A percentile compares a stretch with the other conserved stretches of the same genome.
These are phyloP conservation scores for Neria commutata DNA, from an alignment of 2,888 invertebrate genomes.

Conservation along the genomic window DNA sequence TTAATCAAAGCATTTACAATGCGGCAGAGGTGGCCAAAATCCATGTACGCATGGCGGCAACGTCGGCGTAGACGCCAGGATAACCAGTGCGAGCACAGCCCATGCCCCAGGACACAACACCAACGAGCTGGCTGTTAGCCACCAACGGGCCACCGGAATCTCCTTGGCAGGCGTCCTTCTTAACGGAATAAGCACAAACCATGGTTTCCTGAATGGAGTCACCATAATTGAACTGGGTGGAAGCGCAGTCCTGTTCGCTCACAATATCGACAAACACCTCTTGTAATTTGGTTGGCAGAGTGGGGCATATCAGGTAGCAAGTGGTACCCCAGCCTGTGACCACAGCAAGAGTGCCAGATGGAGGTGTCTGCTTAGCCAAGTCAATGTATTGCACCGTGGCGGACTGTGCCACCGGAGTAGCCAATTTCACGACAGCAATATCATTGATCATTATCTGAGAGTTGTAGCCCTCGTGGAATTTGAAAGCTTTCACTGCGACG, in stretches of 20 bases:
- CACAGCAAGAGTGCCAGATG: constrained; percentile 16
- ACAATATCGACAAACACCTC: constrained; percentile 41
- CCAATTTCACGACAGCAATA: constrained; percentile 57
- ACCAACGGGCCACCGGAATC: constrained; percentile 57
- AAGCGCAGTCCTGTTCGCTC: constrained; percentile 27
- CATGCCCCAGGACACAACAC: constrained; percentile 57
- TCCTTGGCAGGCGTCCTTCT: constrained; percentile 53
- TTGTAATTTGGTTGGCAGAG: constrained; percentile 33
- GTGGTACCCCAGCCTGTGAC: constrained; percentile 32
- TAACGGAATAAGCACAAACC: constrained; percentile 47
- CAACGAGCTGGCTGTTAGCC: constrained; percentile 39
- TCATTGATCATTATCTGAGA: constrained; percentile 63
- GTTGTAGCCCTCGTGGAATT: constrained; percentile 61
- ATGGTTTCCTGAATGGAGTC: constrained; percentile 38
- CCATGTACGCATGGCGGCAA: constrained; percentile 40
- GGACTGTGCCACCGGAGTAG: constrained; percentile 9
- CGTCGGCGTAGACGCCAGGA: constrained; percentile 51
- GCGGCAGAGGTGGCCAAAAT: constrained; percentile 29
- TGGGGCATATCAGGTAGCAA: constrained; percentile 35
- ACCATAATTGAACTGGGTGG: constrained; percentile 41
- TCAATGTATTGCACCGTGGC: constrained; percentile 14
- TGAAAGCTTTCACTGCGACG: constrained; percentile 60
- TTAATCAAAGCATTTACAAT: constrained; percentile 29
- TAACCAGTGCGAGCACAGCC: constrained; percentile 46
- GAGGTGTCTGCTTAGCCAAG: constrained; percentile 26